phyloP scores from a whole-genome alignment of 2,113 vertebrate genomes.

The Chunga burmeisteri region DNA sequence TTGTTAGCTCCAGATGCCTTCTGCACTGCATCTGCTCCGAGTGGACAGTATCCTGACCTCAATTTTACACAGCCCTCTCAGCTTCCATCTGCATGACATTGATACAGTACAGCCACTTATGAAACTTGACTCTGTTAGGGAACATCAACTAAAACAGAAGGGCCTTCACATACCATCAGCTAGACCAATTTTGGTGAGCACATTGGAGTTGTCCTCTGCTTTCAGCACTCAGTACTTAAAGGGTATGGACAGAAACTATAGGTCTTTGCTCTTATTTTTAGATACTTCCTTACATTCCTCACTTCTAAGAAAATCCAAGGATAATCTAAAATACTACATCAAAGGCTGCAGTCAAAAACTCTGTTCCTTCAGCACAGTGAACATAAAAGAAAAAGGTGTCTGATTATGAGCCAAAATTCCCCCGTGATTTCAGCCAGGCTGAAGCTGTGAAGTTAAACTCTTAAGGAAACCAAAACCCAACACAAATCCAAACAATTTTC shows the following conservation, averaged over 20 bases:
- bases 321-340: neutral
- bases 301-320: neutral
- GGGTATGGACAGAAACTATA: neutral
- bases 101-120: neutral
- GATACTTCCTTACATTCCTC: neutral
- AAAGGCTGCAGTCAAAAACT: neutral
- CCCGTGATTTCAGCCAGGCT: neutral
- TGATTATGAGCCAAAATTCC: neutral
- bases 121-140: neutral
- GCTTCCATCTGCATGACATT: neutral
- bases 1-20: neutral
- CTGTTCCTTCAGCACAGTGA: neutral
- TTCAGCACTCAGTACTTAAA: neutral
- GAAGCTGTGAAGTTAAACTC: neutral
- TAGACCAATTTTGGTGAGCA: neutral
- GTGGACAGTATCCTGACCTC: neutral
- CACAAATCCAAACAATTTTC: neutral
- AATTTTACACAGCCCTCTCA: neutral
- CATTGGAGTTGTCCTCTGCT: neutral
- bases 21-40: neutral
- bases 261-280: neutral
- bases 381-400: neutral
- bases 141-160: neutral
- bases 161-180: neutral
- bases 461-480: neutral